Evolutionary conservation across 2,888 invertebrate genomes (phyloP).

Genomic region (Dicycla oo): DNA sequence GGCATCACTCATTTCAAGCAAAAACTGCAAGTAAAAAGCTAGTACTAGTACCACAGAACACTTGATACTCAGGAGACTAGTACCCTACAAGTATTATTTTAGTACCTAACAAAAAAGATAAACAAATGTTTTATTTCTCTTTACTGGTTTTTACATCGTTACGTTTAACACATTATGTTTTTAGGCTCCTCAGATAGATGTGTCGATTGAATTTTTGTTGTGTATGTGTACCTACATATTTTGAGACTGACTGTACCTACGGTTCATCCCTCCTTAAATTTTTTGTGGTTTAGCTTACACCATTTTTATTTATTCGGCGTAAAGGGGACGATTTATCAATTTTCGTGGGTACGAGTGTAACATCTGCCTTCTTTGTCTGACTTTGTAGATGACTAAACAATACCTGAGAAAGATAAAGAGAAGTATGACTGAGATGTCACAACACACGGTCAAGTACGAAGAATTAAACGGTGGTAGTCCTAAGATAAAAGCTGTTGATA

Average conservation of each 20-base stretch:
- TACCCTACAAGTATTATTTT: too few relatives aligned
- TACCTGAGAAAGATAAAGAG: slow-evolving; percentile 52
- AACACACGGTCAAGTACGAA: slow-evolving; percentile 48
- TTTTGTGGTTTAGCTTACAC: background rate
- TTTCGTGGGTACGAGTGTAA: slow-evolving; percentile 39
- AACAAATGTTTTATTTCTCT: too few relatives aligned
- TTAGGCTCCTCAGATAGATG: too few relatives aligned
- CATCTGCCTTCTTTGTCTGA: slow-evolving; percentile 41
- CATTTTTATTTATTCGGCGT: background rate
- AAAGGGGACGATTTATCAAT: slow-evolving; percentile 17
- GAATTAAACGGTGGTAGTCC: slow-evolving; percentile 54
- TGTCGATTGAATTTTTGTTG: too few relatives aligned
- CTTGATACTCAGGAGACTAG: too few relatives aligned
- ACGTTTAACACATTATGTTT: too few relatives aligned
- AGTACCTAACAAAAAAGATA: too few relatives aligned
- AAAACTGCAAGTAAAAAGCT: too few relatives aligned
- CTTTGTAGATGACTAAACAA: slow-evolving; percentile 61
- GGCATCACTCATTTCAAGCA: too few relatives aligned
- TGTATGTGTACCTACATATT: too few relatives aligned
- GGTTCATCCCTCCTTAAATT: slow-evolving; percentile 28
- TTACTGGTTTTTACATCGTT: too few relatives aligned
- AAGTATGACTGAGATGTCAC: slow-evolving; percentile 40
- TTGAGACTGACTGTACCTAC: background rate
- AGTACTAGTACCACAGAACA: too few relatives aligned
- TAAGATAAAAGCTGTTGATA: slow-evolving; percentile 36